Conservation (phyloP, 2,113 vertebrate genomes). For the Lasiurus cinereus region DNA sequence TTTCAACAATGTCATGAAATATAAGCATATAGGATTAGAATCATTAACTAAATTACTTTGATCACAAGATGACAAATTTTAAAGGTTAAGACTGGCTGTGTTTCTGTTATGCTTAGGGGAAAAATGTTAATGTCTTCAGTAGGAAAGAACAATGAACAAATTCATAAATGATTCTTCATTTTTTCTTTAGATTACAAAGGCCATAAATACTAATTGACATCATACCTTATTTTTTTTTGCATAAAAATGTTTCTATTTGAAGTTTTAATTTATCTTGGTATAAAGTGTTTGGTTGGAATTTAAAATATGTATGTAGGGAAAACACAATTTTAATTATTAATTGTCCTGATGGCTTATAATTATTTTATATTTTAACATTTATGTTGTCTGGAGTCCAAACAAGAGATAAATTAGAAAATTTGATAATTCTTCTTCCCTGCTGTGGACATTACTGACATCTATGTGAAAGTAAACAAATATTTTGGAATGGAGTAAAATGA, state of each 20-base stretch:
- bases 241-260: conserved; percentile 47
- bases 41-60: not conserved
- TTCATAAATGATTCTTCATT: not conserved
- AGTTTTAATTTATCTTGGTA: conserved; percentile 35
- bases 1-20: conserved; percentile 50
- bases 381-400: not conserved
- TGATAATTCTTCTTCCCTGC: conserved; percentile 44
- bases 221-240: not conserved
- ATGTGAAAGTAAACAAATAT: conserved; percentile 31
- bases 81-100: conserved; percentile 40
- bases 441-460: not conserved
- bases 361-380: conserved; percentile 27
- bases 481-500: conserved; percentile 59
- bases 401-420: conserved; percentile 47
- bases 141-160: conserved; percentile 49
- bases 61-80: not conserved
- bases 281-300: conserved; percentile 52
- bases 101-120: not conserved
- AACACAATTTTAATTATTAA: conserved; percentile 32
- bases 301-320: not conserved
- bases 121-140: not conserved
- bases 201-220: not conserved
- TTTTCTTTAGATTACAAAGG: conserved; percentile 25
- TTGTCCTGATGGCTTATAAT: not conserved
- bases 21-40: not conserved